Base-by-base conservation (phyloP, 2,113 vertebrate genomes). In the Ceyx cyanopectus region DNA sequence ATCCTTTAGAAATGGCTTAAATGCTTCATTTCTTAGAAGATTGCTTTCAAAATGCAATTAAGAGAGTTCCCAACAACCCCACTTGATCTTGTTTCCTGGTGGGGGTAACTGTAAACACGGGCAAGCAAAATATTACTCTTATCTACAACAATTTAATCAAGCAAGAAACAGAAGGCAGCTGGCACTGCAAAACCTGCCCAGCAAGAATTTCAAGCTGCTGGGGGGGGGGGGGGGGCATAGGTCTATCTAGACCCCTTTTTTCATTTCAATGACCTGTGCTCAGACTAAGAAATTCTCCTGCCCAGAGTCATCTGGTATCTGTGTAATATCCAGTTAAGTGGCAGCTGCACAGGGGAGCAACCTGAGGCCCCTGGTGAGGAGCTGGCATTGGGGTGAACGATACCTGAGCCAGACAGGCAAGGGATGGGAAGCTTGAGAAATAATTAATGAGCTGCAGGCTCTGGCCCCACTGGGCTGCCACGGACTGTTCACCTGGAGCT, bases 371-470 rank as follows among this genome's bases (percentile, higher is more conserved):
- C 4, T 41, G 89, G 70, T 63, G 85, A 77, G 20, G 88, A 87
- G 94, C 82, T 95, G n/a, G 66, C 23, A 12, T 95, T 94, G 92
- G 93, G 67, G 76, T 3, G 23, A 91, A 85, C 76, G 83, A 72
- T 85, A 88, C 87, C 92, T 3, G 56, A 27, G 78, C 57, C 85
- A 4, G 82, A 58, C 95, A 97, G 97, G 89, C 92, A 95, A 97
- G 92, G 1, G 10, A 57, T 19, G 90, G 91, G 89, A 74, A 4
- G 40, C 60, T 23, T 60, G 5, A 96, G 91, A 41, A 97, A 97
- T 97, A 97, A 97, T 97, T 85, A 73, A 97, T 81, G 93, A 93
- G 93, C 69, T 62, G n/a, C 69, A 15, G 72, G 74, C 82, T 68
- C 18, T 11, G 26, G 32, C 67, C n/a, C 12, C 23, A 12, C 29